A percentile compares a stretch with the other conserved stretches of the same genome.
Conservation (phyloP, 2,113 vertebrate genomes). For the Calidris pugnax region DNA sequence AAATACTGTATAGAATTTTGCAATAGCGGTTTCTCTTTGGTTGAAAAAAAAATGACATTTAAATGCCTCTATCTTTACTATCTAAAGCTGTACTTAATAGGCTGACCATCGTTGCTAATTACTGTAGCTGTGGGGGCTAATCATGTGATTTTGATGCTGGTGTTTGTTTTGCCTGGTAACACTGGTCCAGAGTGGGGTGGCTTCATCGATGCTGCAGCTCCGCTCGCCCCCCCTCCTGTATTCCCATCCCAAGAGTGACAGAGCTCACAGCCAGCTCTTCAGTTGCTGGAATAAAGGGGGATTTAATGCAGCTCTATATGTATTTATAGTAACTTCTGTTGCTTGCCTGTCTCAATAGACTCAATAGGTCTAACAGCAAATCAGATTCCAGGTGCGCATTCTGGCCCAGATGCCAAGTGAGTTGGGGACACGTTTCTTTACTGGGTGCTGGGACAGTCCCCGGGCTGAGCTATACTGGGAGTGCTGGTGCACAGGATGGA, state of each 20-base stretch:
- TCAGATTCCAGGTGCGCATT: background rate
- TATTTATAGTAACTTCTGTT: background rate
- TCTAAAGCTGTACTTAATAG: background rate
- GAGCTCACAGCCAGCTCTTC: background rate
- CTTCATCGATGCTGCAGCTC: background rate
- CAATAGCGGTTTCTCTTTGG: background rate
- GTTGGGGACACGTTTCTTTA: background rate
- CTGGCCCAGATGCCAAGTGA: background rate
- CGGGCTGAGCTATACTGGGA: background rate
- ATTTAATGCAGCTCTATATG: background rate
- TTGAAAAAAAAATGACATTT: background rate
- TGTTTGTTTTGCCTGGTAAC: background rate
- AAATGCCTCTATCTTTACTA: background rate
- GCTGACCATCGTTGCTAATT: background rate
- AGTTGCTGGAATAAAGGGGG: background rate
- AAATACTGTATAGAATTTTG: background rate
- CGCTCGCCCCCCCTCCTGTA: background rate
- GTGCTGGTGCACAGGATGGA: background rate
- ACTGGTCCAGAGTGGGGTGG: background rate
- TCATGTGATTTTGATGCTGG: background rate
- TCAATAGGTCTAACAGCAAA: background rate
- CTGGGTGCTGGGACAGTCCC: background rate
- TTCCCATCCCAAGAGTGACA: accelerated
- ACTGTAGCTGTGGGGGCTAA: background rate
- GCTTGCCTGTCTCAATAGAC: background rate